Evolutionary conservation across 2,888 invertebrate species (phyloP), one percentile per base, ranked within the genome.

Genomic region (Caradrina clavipalpis): DNA sequence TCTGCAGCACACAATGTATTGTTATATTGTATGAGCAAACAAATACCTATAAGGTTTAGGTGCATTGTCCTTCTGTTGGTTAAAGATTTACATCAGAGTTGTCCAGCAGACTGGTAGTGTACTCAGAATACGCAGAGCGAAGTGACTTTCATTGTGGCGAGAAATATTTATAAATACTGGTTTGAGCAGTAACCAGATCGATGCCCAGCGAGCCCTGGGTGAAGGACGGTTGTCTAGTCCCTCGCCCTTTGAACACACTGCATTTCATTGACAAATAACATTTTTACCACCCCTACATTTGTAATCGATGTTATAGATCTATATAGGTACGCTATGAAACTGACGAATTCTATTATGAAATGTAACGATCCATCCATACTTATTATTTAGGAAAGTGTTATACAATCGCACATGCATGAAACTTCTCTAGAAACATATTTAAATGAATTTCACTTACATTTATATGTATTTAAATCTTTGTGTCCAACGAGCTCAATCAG

Each of bases 221-320:
- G 94, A 95, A 95, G 95, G 95, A 91, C 94, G 91, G 89, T 90
- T 92, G 88, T 89, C 85, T 87, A 91, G 94, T 92, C 90, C 91
- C 86, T 92, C 90, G 92, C 92, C 89, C 93, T 83, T 86, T 77
- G 56, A 63, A 72, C 42, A 65, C 22, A 49, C 22, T 69, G 63
- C 72, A 83, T 86, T 87, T 89, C 89, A 90, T 89, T 90, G 81
- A 90, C 87, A 88, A 85, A 83, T 79, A 77, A 73, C 49, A 62
- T 71, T 51, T 15, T 35, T 22, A 21, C 42, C 22, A 50, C 39
- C 13, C 13, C 13, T 39, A 39, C 13, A 15, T 60, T 55, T 59
- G 49, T 56, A 45, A 17, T 45, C 4, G 42, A 45, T 10, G 1
- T 45, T 5, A 17, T 45, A 6, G 13, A 13, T n/a, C n/a, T 4